These are phyloP conservation scores for Danaus plexippus DNA, from an alignment of 1,140 invertebrate species.

Conservation along the genomic window DNA sequence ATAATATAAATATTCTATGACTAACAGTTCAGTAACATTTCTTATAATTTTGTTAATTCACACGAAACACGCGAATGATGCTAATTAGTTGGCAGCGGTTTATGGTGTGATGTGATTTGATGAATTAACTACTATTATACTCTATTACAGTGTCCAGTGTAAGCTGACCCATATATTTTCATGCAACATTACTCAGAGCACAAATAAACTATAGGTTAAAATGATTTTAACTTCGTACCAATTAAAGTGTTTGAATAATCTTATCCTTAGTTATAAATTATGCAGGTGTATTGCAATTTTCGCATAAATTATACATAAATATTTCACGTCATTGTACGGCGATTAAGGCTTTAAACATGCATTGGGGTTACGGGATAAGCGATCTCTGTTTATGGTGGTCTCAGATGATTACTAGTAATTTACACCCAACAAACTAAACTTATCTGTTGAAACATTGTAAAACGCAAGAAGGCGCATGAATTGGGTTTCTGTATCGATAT, in stretches of 20 bases:
- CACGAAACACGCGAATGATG: slow-evolving; percentile 11
- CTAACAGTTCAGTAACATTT: too few species aligned
- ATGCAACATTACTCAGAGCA: too few species aligned
- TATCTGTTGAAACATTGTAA: too few species aligned
- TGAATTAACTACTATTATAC: slow-evolving; percentile 1
- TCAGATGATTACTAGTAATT: too few species aligned
- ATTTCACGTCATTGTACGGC: slow-evolving; percentile 14
- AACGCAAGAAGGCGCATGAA: too few species aligned
- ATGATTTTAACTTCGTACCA: too few species aligned
- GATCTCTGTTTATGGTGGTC: too few species aligned
- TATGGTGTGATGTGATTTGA: slow-evolving; percentile 12
- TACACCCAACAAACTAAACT: too few species aligned
- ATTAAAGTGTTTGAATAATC: slow-evolving; percentile 1
- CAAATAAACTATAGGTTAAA: too few species aligned
- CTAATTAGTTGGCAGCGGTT: slow-evolving; percentile 12
- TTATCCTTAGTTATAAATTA: slow-evolving; percentile 5
- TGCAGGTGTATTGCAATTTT: slow-evolving; percentile 16
- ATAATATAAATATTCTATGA: too few species aligned
- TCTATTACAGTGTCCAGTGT: neutral
- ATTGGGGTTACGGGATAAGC: slow-evolving; percentile 21
- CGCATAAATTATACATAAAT: slow-evolving; percentile 11
- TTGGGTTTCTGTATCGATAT: too few species aligned
- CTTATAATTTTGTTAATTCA: slow-evolving; percentile 8
- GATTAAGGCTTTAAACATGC: slow-evolving; percentile 22
- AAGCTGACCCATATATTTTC: neutral